Conservation (phyloP, 2,797 vertebrate species). For the Aselliscus stoliczkanus region DNA sequence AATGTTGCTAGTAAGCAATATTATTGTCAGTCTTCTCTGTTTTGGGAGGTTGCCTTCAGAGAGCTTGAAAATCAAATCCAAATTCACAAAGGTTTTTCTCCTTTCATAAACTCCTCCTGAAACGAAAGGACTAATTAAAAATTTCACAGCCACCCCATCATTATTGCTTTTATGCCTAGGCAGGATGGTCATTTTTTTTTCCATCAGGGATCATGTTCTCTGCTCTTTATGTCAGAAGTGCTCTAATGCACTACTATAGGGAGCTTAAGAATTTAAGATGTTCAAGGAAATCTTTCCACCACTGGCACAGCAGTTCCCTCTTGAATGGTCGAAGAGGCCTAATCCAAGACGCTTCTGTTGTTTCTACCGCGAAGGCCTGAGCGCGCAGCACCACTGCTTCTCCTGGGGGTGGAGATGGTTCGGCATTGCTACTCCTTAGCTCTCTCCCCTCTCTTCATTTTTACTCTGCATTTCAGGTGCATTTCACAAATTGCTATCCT, state of each 20-base stretch:
- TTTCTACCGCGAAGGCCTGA: neutral
- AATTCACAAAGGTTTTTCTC: neutral
- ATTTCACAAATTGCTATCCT: neutral
- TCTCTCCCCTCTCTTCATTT: neutral
- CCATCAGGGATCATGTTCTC: neutral
- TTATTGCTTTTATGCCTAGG: neutral
- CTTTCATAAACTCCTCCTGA: neutral
- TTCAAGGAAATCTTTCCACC: neutral
- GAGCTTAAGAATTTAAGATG: neutral
- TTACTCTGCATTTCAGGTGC: neutral
- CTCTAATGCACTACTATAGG: neutral
- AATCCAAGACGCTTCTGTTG: neutral
- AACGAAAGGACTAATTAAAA: neutral
- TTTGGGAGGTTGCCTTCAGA: neutral
- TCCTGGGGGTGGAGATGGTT: neutral
- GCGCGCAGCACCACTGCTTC: neutral
- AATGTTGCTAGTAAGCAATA: neutral
- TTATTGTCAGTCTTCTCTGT: neutral
- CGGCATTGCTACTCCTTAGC: neutral
- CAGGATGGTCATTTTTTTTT: neutral
- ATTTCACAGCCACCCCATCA: neutral
- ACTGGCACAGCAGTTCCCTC: neutral
- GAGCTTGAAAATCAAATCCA: neutral
- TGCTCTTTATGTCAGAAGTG: neutral
- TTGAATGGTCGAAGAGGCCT: neutral